These are phyloP conservation scores for Lagocephalus sceleratus DNA, from an alignment of 2,797 vertebrate species.

Conservation along the genomic window DNA sequence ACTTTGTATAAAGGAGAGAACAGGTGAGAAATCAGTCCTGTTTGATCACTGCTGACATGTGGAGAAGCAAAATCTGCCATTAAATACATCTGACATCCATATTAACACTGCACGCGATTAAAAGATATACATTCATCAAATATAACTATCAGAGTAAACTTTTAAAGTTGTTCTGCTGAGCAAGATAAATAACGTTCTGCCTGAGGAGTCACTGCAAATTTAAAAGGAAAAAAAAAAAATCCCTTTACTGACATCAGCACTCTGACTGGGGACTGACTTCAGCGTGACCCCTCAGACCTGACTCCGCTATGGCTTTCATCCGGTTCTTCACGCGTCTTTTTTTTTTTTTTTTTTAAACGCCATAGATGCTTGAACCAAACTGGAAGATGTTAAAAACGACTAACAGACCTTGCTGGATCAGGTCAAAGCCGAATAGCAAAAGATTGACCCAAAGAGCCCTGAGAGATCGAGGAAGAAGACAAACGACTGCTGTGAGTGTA, in stretches of 20 bases:
- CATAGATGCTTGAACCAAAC: conserved; percentile 4
- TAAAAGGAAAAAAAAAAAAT: conserved; percentile 5
- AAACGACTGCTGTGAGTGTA: conserved; percentile 18
- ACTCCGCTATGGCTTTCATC: conserved; percentile 35
- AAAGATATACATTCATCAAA: conserved; percentile 35
- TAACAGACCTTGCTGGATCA: conserved; percentile 25
- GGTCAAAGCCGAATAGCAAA: conserved; percentile 32
- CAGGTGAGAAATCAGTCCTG: not conserved
- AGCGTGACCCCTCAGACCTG: conserved; percentile 31
- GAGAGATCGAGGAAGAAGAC: conserved; percentile 47
- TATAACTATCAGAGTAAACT: conserved; percentile 40
- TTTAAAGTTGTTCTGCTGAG: conserved; percentile 20
- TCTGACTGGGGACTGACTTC: conserved; percentile 24
- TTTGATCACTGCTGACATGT: not conserved
- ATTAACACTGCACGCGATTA: conserved; percentile 12
- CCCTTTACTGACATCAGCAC: conserved; percentile 15
- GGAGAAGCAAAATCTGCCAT: conserved; percentile 10
- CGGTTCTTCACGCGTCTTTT: conserved; percentile 3
- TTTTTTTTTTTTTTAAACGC: too few relatives aligned
- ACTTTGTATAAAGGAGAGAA: not conserved
- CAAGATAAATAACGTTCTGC: conserved; percentile 24
- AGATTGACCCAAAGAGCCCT: conserved; percentile 46
- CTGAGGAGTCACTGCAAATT: conserved; percentile 42
- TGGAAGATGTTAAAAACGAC: conserved; percentile 7
- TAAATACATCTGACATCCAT: conserved; percentile 5